Conservation (phyloP, 2,113 vertebrate genomes). For the Microcebus jonahi region DNA sequence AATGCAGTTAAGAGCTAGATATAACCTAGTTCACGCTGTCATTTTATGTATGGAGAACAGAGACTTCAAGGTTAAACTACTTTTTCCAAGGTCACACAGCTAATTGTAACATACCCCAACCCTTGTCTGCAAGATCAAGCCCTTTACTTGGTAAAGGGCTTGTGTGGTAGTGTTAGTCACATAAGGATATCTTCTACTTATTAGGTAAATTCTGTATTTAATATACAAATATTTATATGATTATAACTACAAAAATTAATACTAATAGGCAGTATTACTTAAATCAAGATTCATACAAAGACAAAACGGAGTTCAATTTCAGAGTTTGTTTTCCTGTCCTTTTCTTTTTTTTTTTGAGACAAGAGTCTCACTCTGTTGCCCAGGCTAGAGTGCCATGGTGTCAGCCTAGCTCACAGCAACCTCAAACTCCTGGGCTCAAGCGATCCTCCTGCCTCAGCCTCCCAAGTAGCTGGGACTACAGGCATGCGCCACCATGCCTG, state of each 20-base stretch:
- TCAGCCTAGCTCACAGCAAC: no score
- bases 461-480: no score
- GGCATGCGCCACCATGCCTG: no score
- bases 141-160: background rate
- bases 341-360: background rate
- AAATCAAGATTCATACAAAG: background rate
- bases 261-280: background rate
- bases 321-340: background rate
- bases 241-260: background rate
- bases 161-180: no score
- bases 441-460: no score
- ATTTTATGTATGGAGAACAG: fast-evolving
- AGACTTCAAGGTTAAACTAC: no score
- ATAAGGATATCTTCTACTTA: background rate
- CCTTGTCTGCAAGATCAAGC: background rate
- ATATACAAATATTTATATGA: background rate
- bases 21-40: fast-evolving
- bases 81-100: background rate
- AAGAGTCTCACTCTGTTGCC: no score
- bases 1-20: background rate
- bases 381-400: no score
- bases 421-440: no score
- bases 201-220: background rate
- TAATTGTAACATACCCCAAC: fast-evolving
- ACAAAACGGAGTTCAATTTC: background rate